Percentiles rank a stretch among this genome's conserved stretches.
phyloP scores from a whole-genome alignment of 2,797 vertebrate species.

The Gymnocypris eckloni region DNA sequence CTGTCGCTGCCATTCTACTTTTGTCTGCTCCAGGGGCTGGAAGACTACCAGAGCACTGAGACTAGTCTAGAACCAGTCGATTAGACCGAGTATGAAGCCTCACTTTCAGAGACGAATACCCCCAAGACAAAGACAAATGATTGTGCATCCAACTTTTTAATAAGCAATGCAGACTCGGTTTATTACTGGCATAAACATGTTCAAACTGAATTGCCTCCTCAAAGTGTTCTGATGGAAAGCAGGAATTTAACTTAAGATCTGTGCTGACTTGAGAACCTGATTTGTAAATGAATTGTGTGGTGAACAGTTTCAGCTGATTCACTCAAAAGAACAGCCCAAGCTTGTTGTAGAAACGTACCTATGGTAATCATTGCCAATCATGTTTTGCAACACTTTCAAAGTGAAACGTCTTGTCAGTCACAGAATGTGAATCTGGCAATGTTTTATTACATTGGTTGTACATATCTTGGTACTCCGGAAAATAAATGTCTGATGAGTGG shows the following conservation, averaged over 20 bases:
- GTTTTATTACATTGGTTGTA: neutral
- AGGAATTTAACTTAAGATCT: neutral
- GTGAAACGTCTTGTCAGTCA: neutral
- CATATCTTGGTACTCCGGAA: neutral
- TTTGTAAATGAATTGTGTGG: neutral
- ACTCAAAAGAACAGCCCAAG: neutral
- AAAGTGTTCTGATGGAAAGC: neutral
- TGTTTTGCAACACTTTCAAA: no score
- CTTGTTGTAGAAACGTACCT: neutral
- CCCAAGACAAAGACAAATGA: neutral
- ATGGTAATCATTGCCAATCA: neutral
- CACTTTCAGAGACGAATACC: neutral
- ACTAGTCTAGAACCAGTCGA: slow-evolving; percentile 57
- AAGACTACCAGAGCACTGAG: slow-evolving; percentile 40
- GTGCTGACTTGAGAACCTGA: neutral
- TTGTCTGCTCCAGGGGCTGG: slow-evolving; percentile 45
- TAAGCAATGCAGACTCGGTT: neutral
- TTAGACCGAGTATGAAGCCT: slow-evolving; percentile 57
- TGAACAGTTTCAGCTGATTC: neutral
- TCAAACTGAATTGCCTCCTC: neutral
- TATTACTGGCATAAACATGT: neutral
- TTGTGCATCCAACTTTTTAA: neutral
- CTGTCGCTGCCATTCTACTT: slow-evolving; percentile 54
- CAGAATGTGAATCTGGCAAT: neutral
- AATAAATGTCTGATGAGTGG: neutral